phyloP scores from a whole-genome alignment of 2,888 invertebrate genomes.

The Parascotia fuliginaria region DNA sequence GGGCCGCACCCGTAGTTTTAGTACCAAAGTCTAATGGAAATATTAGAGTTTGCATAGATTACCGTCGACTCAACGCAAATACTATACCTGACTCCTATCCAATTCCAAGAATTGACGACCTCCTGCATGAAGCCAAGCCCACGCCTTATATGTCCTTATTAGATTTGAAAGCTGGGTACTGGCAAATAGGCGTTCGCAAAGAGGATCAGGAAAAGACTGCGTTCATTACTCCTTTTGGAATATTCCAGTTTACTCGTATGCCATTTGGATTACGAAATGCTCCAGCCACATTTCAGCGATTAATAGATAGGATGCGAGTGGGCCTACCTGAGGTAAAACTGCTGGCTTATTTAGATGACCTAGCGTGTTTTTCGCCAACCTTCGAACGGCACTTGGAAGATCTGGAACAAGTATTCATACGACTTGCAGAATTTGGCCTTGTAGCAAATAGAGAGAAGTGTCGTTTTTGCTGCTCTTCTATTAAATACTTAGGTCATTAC shows the following conservation, averaged over 20 bases:
- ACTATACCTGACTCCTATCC: conserved; percentile 50
- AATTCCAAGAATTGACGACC: no score
- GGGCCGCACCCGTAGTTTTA: no score
- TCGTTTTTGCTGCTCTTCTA: not conserved
- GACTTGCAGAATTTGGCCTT: not conserved
- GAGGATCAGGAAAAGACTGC: conserved; percentile 36
- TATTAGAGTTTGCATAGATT: conserved; percentile 55
- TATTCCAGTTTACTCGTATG: no score
- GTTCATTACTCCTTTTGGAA: no score
- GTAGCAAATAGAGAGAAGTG: not conserved
- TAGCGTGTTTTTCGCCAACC: not conserved
- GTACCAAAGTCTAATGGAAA: no score
- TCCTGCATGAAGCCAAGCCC: conserved; percentile 41
- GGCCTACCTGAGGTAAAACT: not conserved
- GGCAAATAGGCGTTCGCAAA: conserved; percentile 40
- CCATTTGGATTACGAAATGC: conserved; percentile 51
- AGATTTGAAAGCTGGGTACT: conserved; percentile 45
- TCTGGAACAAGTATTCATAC: conserved; percentile 31
- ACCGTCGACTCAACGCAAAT: conserved; percentile 40
- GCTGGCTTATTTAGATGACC: not conserved
- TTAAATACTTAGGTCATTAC: not conserved
- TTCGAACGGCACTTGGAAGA: not conserved
- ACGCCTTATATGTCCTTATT: conserved; percentile 41
- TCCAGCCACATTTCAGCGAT: conserved; percentile 44
- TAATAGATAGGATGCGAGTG: conserved; percentile 1